Conservation (phyloP, 1,140 invertebrate genomes). For the Odontomachus brunneus region DNA sequence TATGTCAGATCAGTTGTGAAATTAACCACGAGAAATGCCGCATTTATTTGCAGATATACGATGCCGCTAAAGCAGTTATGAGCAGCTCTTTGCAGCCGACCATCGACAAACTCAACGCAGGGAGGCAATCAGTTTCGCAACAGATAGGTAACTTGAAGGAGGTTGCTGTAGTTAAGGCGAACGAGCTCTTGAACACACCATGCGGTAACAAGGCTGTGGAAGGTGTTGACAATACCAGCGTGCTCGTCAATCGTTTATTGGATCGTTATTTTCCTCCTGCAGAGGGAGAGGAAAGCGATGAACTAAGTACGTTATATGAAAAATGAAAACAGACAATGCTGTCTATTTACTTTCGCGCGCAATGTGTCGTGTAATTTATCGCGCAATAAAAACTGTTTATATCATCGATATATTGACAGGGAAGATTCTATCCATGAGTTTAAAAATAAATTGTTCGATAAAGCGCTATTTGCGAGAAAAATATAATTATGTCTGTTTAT, state of each 20-base stretch:
- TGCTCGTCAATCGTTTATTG: slow-evolving; percentile 88
- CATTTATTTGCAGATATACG: slow-evolving; percentile 87
- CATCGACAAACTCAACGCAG: slow-evolving; percentile 86
- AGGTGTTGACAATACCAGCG: slow-evolving; percentile 88
- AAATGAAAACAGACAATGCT: too few species aligned
- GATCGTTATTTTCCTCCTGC: slow-evolving; percentile 89
- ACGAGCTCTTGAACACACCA: slow-evolving; percentile 89
- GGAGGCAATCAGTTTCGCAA: slow-evolving; percentile 87
- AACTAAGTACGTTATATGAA: slow-evolving; percentile 82
- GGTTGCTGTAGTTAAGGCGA: slow-evolving; percentile 89
- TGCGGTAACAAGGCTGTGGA: slow-evolving; percentile 89
- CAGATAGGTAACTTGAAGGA: slow-evolving; percentile 89
- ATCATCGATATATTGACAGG: too few species aligned
- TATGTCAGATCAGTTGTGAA: neutral
- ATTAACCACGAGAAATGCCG: neutral
- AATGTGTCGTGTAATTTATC: too few species aligned
- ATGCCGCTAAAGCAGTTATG: slow-evolving; percentile 89
- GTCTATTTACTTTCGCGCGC: too few species aligned
- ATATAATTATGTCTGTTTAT: too few species aligned
- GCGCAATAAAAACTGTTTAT: too few species aligned
- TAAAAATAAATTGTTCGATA: too few species aligned
- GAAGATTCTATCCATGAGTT: too few species aligned
- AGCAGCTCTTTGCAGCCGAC: slow-evolving; percentile 88
- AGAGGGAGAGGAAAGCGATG: slow-evolving; percentile 82
- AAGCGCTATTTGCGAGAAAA: too few species aligned